Conservation (phyloP, 2,888 invertebrate genomes). For the Lagria hirta region DNA sequence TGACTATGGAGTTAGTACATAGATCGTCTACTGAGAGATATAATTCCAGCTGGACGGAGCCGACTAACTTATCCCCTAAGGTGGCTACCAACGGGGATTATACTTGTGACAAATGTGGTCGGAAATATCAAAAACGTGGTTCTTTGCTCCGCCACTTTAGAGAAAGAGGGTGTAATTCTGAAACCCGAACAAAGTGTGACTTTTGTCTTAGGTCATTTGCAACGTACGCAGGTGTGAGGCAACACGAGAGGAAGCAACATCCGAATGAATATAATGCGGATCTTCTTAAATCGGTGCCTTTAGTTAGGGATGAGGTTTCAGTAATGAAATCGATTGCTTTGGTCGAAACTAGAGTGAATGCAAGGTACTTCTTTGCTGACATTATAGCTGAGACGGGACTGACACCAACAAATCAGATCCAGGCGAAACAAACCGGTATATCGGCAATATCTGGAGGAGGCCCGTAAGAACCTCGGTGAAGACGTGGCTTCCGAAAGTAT, state of each 20-base stretch:
- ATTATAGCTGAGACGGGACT: conserved; percentile 17
- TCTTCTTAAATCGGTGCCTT: no score
- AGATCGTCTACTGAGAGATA: conserved; percentile 1
- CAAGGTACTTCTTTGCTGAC: conserved; percentile 4
- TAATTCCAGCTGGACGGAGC: conserved; percentile 2
- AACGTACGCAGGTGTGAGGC: conserved; percentile 6
- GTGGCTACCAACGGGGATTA: background rate
- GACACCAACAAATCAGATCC: conserved; percentile 17
- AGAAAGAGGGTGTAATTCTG: conserved; percentile 10
- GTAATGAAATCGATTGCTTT: conserved; percentile 10
- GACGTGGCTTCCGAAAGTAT: no score
- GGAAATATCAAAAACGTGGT: conserved; percentile 6
- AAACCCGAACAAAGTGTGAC: conserved; percentile 2
- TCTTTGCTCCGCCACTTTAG: conserved; percentile 3
- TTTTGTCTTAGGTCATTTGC: conserved; percentile 6
- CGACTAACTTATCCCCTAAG: background rate
- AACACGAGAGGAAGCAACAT: conserved; percentile 12
- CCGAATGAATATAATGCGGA: conserved; percentile 1
- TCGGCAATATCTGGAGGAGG: conserved; percentile 5
- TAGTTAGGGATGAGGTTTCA: no score
- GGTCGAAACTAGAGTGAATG: conserved; percentile 6
- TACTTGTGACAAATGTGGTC: conserved; percentile 3
- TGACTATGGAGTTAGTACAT: conserved; percentile 9
- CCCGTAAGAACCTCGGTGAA: conserved; percentile 3
- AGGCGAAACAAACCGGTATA: conserved; percentile 15